phyloP scores from a whole-genome alignment of 2,888 invertebrate species.

The Rhamnusium bicolor region DNA sequence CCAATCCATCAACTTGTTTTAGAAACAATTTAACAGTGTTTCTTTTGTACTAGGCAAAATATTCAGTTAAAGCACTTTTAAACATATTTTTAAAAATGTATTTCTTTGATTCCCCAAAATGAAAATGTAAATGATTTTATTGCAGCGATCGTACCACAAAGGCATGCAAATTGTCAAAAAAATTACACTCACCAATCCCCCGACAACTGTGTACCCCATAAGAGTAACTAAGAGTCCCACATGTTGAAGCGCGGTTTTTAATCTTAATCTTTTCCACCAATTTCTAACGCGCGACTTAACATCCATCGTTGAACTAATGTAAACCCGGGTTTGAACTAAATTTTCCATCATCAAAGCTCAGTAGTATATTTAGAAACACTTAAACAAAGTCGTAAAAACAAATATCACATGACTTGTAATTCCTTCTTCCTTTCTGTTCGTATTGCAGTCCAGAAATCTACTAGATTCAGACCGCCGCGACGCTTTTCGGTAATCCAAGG shows the following conservation, averaged over 20 bases:
- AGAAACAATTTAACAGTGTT: too few relatives aligned
- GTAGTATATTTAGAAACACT: slow-evolving; percentile 41
- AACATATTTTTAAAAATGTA: neutral
- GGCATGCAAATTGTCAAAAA: neutral
- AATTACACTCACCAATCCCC: slow-evolving; percentile 81
- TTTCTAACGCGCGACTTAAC: slow-evolving; percentile 64
- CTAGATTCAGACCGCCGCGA: slow-evolving; percentile 7
- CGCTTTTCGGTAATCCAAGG: slow-evolving; percentile 12
- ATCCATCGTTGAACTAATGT: slow-evolving; percentile 63
- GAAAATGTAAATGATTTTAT: neutral
- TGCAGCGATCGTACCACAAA: neutral
- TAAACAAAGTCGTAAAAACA: slow-evolving; percentile 35
- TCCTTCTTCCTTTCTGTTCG: slow-evolving; percentile 17
- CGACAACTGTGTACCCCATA: slow-evolving; percentile 84
- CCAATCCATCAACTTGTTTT: too few relatives aligned
- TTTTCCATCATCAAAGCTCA: slow-evolving; percentile 43
- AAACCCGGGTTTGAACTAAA: slow-evolving; percentile 57
- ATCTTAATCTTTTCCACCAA: slow-evolving; percentile 75
- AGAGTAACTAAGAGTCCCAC: slow-evolving; percentile 83
- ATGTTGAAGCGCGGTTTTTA: slow-evolving; percentile 81
- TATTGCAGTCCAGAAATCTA: neutral
- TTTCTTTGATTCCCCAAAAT: neutral
- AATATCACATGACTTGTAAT: slow-evolving; percentile 28
- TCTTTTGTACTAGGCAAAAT: too few relatives aligned
- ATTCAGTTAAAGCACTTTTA: too few relatives aligned